Conservation (phyloP, 2,888 invertebrate species). For the Volucella bombylans region DNA sequence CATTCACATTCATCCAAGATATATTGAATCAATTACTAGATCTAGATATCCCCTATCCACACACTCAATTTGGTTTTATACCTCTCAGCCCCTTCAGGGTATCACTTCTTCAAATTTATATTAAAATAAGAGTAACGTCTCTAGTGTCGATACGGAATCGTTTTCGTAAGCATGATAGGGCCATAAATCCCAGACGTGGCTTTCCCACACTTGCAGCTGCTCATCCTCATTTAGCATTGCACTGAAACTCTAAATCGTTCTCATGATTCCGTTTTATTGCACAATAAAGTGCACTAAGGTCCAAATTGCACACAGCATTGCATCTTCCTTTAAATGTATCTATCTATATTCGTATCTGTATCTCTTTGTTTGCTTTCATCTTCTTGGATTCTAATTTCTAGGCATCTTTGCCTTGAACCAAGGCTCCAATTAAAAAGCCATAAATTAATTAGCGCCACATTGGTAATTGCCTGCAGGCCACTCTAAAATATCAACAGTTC, state of each 20-base stretch:
- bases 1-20: too few species aligned
- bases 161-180: too few species aligned
- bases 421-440: constrained; percentile 75
- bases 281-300: constrained; percentile 49
- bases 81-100: too few species aligned
- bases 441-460: constrained; percentile 75
- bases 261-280: constrained; percentile 37
- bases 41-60: too few species aligned
- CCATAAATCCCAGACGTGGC: neutral
- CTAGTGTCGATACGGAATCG: too few species aligned
- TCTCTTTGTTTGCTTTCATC: constrained; percentile 17
- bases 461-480: constrained; percentile 57
- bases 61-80: too few species aligned
- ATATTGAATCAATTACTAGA: too few species aligned
- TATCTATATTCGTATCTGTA: neutral
- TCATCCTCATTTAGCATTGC: too few species aligned
- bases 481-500: constrained; percentile 32
- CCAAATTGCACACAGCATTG: constrained; percentile 53
- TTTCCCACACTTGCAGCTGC: too few species aligned
- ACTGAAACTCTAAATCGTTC: constrained; percentile 25
- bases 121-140: neutral
- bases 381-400: neutral
- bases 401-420: neutral
- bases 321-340: constrained; percentile 5
- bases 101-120: too few species aligned